Conservation (phyloP, 2,888 invertebrate species). For the Eudasyphora cyanicolor region DNA sequence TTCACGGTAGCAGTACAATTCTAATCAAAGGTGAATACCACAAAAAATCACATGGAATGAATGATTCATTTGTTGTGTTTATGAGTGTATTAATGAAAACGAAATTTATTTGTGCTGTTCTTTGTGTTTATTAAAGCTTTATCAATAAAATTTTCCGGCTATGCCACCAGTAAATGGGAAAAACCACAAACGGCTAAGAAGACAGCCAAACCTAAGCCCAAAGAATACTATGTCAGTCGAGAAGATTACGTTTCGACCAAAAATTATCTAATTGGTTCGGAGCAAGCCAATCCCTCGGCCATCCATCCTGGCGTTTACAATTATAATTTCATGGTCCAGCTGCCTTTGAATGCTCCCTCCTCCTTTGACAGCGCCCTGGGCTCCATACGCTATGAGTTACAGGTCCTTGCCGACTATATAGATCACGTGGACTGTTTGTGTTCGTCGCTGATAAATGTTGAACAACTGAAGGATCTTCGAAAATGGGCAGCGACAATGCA, state of each 20-base stretch:
- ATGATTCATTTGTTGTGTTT: conserved; percentile 68
- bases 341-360: conserved; percentile 73
- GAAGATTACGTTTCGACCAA: conserved; percentile 74
- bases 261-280: conserved; percentile 75
- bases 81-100: conserved; percentile 12
- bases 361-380: conserved; percentile 72
- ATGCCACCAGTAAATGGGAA: conserved; percentile 73
- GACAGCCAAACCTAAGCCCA: conserved; percentile 46
- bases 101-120: background rate
- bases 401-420: conserved; percentile 69
- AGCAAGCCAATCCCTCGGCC: conserved; percentile 70
- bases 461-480: conserved; percentile 49
- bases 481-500: conserved; percentile 6
- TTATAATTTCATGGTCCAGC: conserved; percentile 72
- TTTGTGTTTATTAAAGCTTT: conserved; percentile 68
- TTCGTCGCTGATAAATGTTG: conserved; percentile 7
- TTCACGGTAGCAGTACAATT: conserved; percentile 67
- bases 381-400: conserved; percentile 72
- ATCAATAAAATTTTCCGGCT: conserved; percentile 73
- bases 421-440: conserved; percentile 40
- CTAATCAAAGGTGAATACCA: conserved; percentile 74
- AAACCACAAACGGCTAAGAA: conserved; percentile 62
- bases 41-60: too few species aligned
- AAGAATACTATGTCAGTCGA: conserved; percentile 67
- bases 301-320: conserved; percentile 71